Evolutionary conservation across 2,888 invertebrate species (phyloP), one percentile per base, ranked within the genome.

Genomic region (Ophraella communa): DNA sequence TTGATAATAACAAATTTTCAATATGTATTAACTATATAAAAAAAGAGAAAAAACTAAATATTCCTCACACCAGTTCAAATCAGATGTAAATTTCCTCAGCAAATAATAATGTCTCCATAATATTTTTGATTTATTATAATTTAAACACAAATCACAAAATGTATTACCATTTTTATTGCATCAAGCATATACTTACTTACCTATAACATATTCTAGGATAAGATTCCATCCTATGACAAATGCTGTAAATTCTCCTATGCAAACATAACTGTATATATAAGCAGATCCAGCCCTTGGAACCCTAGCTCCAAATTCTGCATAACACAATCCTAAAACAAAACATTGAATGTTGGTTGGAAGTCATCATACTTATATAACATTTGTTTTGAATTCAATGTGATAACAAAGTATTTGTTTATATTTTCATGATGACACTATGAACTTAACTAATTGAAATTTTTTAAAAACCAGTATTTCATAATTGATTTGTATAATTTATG

Each of bases 141-240:
- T n/a, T n/a, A n/a, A n/a, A n/a, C n/a, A n/a, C n/a, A n/a, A n/a
- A n/a, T n/a, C n/a, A n/a, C n/a, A n/a, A n/a, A n/a, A n/a, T n/a
- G n/a, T n/a, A n/a, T n/a, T n/a, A n/a, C n/a, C n/a, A n/a, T n/a
- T n/a, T 30, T 30, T 30, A 30, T 30, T 30, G 30, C 10, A 30
- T 30, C 30, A 30, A 7, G 10, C 30, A 30, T n/a, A n/a, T n/a
- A n/a, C n/a, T n/a, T n/a, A 55, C 65, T 64, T 79, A 89, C 93
- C 94, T 65, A 95, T 93, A 24, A 93, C 89, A 81, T 95, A 94
- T 81, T 95, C 95, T 56, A 95, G 84, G 72, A 96, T 93, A 55
- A 96, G 87, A 81, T 95, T 96, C 96, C 96, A 96, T 42, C 96
- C 96, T 74, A 96, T 95, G 39, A 93, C 85, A 81, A 96, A 96